Evolutionary conservation across 2,797 vertebrate species (phyloP), one percentile per base, ranked within the genome.

Genomic region (Pseudomugil gertrudae): DNA sequence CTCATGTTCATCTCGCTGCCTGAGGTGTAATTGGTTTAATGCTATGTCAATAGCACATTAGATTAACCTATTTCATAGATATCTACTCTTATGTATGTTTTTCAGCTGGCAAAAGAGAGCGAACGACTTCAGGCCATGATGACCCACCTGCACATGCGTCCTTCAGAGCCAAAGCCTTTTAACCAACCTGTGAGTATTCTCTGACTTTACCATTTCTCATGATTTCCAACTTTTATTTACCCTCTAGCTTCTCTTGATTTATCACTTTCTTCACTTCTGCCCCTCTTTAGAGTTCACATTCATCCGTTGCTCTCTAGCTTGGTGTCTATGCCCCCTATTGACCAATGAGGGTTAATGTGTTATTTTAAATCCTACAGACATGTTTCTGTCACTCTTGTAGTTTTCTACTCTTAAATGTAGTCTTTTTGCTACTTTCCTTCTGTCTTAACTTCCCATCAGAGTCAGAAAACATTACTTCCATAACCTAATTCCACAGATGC

Each of bases 41-140:
- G 76, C 79, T 78, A 64, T 76, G 87, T 87, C 79, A 87, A 71
- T 81, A 79, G 35, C 8, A 7, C 47, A 54, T 64, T 65, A 66
- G 76, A 73, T 85, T 66, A 82, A 29, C 56, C 45, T 71, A 63
- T 74, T 69, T 54, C 57, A 71, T 47, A 32, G 4, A 50, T 27
- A 54, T 74, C 21, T 19, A 35, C 17, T 23, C n/a, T 19, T 81
- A 36, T 78, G 48, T 88, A 35, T 85, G 71, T 81, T 70, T 84
- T 43, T 51, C 93, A 99, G 98, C 93, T 99, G 86, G 94, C 97
- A 9, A 99, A 99, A 92, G 97, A 99, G 92, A 99, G 97, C 0
- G 98, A 99, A 90, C 95, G 98, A 76, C 95, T 99, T 71, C 97
- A 99, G 87, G 97, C 98, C 24, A 99, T 99, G 98, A 99, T 99